These are phyloP conservation scores for Erebia epiphron DNA, from an alignment of 2,888 invertebrate genomes.

Conservation along the genomic window DNA sequence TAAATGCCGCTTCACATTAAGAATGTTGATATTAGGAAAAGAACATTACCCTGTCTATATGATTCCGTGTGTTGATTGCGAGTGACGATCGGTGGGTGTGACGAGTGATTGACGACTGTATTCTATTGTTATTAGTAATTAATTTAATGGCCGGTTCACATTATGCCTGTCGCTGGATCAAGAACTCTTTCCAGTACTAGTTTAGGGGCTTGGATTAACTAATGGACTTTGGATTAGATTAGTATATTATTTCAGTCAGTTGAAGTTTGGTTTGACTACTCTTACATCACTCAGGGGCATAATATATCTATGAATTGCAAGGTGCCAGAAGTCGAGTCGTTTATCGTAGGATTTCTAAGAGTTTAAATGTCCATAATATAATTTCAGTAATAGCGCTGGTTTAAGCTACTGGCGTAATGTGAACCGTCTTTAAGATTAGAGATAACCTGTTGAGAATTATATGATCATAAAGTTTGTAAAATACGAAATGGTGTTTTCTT, in stretches of 20 bases:
- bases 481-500: constrained; percentile 2
- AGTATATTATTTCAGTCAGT: constrained; percentile 2
- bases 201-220: neutral
- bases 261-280: neutral
- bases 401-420: neutral
- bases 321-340: no score
- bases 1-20: neutral
- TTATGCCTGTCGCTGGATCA: neutral
- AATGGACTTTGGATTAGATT: no score
- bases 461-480: constrained; percentile 11
- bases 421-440: neutral
- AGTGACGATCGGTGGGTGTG: constrained; percentile 2
- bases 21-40: neutral
- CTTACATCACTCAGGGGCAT: neutral
- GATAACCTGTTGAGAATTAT: constrained; percentile 20
- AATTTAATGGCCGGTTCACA: constrained; percentile 9
- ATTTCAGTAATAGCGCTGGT: neutral
- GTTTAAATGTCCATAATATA: neutral
- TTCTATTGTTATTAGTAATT: constrained; percentile 22
- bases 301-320: no score
- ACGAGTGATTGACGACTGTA: constrained; percentile 10
- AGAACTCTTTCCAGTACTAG: neutral
- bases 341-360: neutral
- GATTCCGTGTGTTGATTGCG: constrained; percentile 2
- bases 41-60: constrained; percentile 12